Base-by-base conservation (phyloP, 1,140 invertebrate species). In the Telenomus remus region DNA sequence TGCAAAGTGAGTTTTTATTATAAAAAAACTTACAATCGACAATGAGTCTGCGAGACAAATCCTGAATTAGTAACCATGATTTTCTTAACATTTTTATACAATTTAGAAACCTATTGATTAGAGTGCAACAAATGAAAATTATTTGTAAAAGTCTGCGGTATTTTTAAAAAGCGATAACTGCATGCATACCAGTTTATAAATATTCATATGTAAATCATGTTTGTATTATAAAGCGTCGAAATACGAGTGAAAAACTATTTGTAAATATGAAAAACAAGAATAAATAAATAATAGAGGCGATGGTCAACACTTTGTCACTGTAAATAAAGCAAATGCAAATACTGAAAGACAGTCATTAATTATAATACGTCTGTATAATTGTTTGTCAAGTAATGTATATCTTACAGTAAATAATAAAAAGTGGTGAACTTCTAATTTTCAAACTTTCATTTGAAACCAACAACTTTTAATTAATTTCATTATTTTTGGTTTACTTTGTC, bases 381-480 rank as follows among this genome's bases (percentile, higher is more conserved):
- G 76, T 85, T 86, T 85, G 84, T 87, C 84, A 83, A 84, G 80
- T 80, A 87, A 84, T 87, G 85, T 87, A 86, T 85, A 86, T 85
- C 85, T 83, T 82, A 85, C 75, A 83, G 81, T 85, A 10, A 85
- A 75, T 70, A 82, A 82, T 85, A 86, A 86, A 85, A 82, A 82
- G 71, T 48, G 39, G 55, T 43, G 14, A 75, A 64, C n/a, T 72
- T 73, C 50, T 69, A 27, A 27, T 27, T 27, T 27, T 27, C 2
- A 27, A 27, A 3, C 6, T 27, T 27, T 6, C 19, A 27, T 27
- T 6, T 6, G 6, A 27, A 1, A 27, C 19, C 19, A 1, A 27
- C n/a, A 27, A 27, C 6, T 27, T 27, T 27, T 27, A 27, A 3
- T 27, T 27, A 27, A 27, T 27, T 27, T 27, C 19, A 27, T 27